Conservation (phyloP, 2,113 vertebrate genomes). For the Balaeniceps rex region DNA sequence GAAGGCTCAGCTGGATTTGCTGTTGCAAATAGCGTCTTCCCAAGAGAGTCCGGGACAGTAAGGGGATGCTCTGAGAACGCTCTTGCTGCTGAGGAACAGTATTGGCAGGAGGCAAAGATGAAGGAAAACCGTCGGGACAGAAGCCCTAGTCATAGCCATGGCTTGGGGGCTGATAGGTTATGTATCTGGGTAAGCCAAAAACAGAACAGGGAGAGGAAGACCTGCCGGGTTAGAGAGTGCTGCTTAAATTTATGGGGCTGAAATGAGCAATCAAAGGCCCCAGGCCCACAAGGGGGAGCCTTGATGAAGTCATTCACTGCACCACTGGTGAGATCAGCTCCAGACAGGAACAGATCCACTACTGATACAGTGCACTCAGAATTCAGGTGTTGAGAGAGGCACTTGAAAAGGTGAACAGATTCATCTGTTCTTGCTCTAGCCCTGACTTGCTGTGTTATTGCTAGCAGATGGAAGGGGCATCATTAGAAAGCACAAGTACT, state of each 20-base stretch:
- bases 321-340: background rate
- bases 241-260: background rate
- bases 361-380: fast-evolving
- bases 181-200: background rate
- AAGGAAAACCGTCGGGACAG: background rate
- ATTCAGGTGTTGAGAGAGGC: background rate
- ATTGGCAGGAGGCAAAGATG: background rate
- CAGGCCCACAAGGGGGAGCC: background rate
- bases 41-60: fast-evolving
- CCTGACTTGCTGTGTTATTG: background rate
- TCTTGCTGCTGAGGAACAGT: background rate
- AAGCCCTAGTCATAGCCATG: background rate
- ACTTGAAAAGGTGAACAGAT: background rate
- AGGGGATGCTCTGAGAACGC: background rate
- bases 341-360: background rate
- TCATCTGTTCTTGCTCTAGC: background rate
- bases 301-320: background rate
- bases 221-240: background rate
- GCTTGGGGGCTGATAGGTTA: background rate
- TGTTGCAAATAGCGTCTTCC: background rate
- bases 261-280: background rate
- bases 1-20: background rate
- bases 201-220: background rate
- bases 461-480: background rate
- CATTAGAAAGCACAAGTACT: background rate